Percentiles rank a stretch among this genome's conserved stretches.
These are phyloP conservation scores for Paradisaea rubra DNA, from an alignment of 2,113 vertebrate genomes.

Conservation along the genomic window DNA sequence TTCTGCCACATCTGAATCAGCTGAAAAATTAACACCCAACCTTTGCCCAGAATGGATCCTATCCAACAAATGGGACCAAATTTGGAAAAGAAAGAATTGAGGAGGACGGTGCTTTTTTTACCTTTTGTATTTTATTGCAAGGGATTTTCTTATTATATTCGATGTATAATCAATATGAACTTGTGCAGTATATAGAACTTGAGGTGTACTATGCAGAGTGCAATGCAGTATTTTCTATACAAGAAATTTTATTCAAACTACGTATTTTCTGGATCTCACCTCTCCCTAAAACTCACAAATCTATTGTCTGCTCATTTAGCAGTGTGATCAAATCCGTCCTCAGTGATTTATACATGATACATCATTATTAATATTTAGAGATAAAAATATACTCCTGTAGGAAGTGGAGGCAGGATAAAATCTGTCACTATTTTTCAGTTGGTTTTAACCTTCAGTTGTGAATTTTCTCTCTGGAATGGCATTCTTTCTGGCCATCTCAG, in stretches of 20 bases:
- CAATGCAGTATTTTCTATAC: background rate
- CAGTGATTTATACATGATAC: slow-evolving; percentile 26
- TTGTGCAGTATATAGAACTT: background rate
- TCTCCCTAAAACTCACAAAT: background rate
- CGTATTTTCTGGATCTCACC: background rate
- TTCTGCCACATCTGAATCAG: background rate
- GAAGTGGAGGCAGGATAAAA: slow-evolving; percentile 52
- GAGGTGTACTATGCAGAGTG: background rate
- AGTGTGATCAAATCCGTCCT: background rate
- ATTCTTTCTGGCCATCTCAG: background rate
- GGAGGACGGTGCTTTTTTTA: background rate
- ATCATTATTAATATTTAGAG: slow-evolving; percentile 32
- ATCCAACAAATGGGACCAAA: background rate
- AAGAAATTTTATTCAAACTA: background rate
- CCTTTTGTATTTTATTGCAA: background rate
- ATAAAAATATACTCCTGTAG: slow-evolving; percentile 41
- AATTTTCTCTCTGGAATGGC: background rate
- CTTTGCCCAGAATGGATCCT: background rate
- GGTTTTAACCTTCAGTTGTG: background rate
- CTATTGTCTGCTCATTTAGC: background rate
- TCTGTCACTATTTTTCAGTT: slow-evolving; percentile 42
- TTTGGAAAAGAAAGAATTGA: background rate
- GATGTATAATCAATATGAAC: accelerated
- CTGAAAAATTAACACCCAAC: background rate
- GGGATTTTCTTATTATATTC: background rate